Conservation (phyloP, 2,113 vertebrate species). For the Setophaga petechia region DNA sequence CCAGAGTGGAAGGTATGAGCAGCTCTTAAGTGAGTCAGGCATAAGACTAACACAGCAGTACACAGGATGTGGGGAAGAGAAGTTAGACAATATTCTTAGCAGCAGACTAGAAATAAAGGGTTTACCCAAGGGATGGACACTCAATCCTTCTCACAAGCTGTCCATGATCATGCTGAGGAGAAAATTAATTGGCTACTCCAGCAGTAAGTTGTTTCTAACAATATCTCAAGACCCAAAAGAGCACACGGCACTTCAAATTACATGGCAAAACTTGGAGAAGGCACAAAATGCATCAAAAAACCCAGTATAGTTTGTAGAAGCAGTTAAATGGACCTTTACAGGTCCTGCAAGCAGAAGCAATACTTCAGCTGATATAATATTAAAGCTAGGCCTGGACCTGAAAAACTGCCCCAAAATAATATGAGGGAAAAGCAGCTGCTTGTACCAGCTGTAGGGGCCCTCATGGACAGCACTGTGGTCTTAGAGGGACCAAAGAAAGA, state of each 20-base stretch:
- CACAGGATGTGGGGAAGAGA: background rate
- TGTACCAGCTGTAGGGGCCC: background rate
- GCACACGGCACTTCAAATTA: background rate
- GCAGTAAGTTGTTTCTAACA: background rate
- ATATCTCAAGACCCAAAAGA: background rate
- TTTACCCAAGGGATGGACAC: background rate
- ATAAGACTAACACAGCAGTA: background rate
- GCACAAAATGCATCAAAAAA: background rate
- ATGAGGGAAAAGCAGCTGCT: background rate
- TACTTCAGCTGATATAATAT: background rate
- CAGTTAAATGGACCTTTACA: background rate
- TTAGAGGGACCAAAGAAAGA: background rate
- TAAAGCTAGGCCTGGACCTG: background rate
- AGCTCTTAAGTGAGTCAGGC: background rate
- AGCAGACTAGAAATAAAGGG: background rate
- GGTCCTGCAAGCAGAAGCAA: background rate
- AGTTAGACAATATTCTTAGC: background rate
- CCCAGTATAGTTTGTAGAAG: background rate
- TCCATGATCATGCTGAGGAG: background rate
- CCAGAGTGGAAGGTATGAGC: constrained; percentile 6
- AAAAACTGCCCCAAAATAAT: background rate
- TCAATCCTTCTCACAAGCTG: background rate
- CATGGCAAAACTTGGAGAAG: background rate
- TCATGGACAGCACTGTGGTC: background rate
- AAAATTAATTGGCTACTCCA: background rate